Evolutionary conservation across 1,140 invertebrate genomes (phyloP), one percentile per base, ranked within the genome.

Genomic region (Propsilocerus akamusi): DNA sequence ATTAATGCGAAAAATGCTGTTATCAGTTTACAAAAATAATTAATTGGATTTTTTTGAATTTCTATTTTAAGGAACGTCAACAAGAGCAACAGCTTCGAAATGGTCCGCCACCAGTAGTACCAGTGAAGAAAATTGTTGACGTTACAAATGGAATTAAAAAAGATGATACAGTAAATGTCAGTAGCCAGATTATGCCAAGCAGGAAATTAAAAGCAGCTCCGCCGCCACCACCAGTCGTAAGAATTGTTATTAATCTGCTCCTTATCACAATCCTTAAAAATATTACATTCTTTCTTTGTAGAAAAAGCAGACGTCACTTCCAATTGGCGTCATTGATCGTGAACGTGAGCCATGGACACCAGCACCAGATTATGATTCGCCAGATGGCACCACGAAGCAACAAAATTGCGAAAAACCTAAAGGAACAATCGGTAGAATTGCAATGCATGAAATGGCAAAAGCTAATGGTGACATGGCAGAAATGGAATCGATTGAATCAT

Each of bases 401-500:
- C 52, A 37, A 68, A 65, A 49, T 53, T 67, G 1, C 55, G 53
- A 23, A 60, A 56, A 48, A 24, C 30, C n/a, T 23, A 50, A 47
- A 22, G 23, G 50, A 5, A 41, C 48, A 41, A 49, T 30, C 20
- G 32, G 22, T 11, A 26, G 51, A 12, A 20, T 22, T 12, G n/a
- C 32, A 58, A 57, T 51, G 46, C 62, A 63, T 46, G 62, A 56
- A 53, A 53, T 58, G 49, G 50, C 59, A 30, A 65, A 65, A 53
- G 50, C 63, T 14, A 67, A 68, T 55, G 65, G 69, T 8, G 75
- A 77, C 51, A 66, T 61, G 3, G 73, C 76, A 7, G 79, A 82
- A 59, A 75, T 82, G 70, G 76, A 81, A 55, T 80, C 79, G 14
- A 63, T 83, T 47, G 79, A 82, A 59, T 82, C 80, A 0, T 81